phyloP scores from a whole-genome alignment of 2,797 vertebrate species.

The Ctenopoma kingsleyae region DNA sequence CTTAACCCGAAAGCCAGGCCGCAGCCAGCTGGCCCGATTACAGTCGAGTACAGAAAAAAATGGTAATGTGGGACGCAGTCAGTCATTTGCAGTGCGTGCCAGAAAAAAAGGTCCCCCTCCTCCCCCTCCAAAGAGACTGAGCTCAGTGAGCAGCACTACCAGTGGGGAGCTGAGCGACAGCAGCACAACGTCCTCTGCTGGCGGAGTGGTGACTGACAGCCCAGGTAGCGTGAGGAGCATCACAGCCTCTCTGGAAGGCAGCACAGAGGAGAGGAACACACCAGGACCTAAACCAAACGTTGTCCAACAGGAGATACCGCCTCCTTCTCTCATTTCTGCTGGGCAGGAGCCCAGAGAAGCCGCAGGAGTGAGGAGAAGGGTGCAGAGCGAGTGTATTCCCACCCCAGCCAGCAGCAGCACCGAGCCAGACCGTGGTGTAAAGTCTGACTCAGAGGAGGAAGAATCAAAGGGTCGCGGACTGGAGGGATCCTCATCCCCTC shows the following conservation, averaged over 20 bases:
- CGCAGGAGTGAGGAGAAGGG: slow-evolving; percentile 78
- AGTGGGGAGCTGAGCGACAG: slow-evolving; percentile 73
- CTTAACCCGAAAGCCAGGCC: slow-evolving; percentile 89
- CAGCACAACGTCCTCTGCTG: slow-evolving; percentile 38
- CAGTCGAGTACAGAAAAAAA: slow-evolving; percentile 78
- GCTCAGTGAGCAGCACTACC: slow-evolving; percentile 87
- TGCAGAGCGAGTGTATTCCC: slow-evolving; percentile 84
- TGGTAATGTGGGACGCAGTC: slow-evolving; percentile 88
- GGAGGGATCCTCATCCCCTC: slow-evolving; percentile 82
- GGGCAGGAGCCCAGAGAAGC: slow-evolving; percentile 44
- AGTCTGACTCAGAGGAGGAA: slow-evolving; percentile 89
- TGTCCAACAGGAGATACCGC: background rate
- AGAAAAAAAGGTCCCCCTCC: slow-evolving; percentile 93
- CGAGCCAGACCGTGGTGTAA: slow-evolving; percentile 52
- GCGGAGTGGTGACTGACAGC: slow-evolving; percentile 50
- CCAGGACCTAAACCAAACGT: slow-evolving; percentile 20
- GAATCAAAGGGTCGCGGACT: slow-evolving; percentile 36
- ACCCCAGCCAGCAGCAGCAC: background rate
- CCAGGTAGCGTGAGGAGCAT: slow-evolving; percentile 78
- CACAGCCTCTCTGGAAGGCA: slow-evolving; percentile 74
- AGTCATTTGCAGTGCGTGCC: slow-evolving; percentile 94
- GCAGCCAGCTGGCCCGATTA: slow-evolving; percentile 82
- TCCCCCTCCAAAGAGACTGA: slow-evolving; percentile 93
- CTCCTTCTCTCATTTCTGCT: slow-evolving; percentile 1
- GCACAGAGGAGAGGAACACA: slow-evolving; percentile 17